These are phyloP conservation scores for Gallinago paraguaiae DNA, from an alignment of 2,113 vertebrate species.

Conservation along the genomic window DNA sequence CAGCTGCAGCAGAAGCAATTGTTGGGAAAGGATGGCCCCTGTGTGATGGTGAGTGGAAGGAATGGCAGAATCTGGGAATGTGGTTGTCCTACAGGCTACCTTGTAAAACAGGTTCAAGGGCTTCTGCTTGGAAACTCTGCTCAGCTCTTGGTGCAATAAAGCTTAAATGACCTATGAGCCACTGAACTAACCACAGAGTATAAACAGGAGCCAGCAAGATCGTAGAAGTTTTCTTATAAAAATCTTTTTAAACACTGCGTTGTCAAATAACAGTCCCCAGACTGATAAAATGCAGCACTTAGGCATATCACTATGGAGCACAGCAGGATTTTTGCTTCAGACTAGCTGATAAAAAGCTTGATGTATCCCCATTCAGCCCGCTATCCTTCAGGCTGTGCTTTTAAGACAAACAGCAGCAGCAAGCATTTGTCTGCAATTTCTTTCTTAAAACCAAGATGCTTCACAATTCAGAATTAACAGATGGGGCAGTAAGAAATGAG, in stretches of 20 bases:
- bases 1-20: background rate
- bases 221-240: background rate
- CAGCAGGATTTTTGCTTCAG: slow-evolving; percentile 30
- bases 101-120: background rate
- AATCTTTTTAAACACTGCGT: background rate
- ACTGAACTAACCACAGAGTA: background rate
- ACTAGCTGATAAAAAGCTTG: slow-evolving; percentile 38
- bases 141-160: background rate
- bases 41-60: background rate
- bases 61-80: background rate
- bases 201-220: background rate
- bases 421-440: slow-evolving; percentile 20
- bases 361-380: background rate
- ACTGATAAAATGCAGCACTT: slow-evolving; percentile 32
- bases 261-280: slow-evolving; percentile 29
- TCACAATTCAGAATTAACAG: background rate
- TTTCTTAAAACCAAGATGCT: slow-evolving; percentile 30
- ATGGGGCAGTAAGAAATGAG: slow-evolving; percentile 16
- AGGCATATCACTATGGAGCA: slow-evolving; percentile 2
- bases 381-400: slow-evolving; percentile 43
- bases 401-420: slow-evolving; percentile 50
- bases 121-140: background rate
- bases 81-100: background rate
- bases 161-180: background rate
- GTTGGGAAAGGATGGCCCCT: background rate